Base-by-base conservation (phyloP, 1,140 invertebrate species). In the Apis laboriosa region DNA sequence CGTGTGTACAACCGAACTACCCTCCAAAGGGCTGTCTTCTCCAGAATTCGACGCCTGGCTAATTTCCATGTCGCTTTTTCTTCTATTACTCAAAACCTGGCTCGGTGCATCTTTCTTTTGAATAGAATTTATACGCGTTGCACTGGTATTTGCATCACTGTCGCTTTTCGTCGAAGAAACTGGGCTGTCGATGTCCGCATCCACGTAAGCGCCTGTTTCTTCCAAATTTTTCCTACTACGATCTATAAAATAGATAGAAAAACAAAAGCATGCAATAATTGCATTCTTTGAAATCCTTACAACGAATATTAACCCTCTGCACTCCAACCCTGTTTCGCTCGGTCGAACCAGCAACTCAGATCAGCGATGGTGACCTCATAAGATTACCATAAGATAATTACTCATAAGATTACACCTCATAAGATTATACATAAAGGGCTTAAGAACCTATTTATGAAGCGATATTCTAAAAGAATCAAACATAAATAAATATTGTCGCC, bases 1-100 rank as follows among this genome's bases (percentile, higher is more conserved):
- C 1, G 96, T 95, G 83, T 95, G 95, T 13, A 97, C 95, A 67
- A 96, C 88, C n/a, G 95, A 94, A 83, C 93, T 95, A 85, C 95
- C 96, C 78, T 96, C 95, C 61, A 92, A 91, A 70, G 93, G 92
- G 84, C 93, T 93, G n/a, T 94, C 94, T 75, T 93, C 92, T 60
- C 94, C 95, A 51, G 94, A 95, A 90, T 95, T 95, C 61, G 95
- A 95, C 68, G 94, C 94, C 70, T 95, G 95, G 71, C 95, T 95
- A 63, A 92, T 94, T 60, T 94, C 94, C 75, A 95, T 94, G 24
- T 95, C 95, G 67, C 93, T 93, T 83, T 94, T 95, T 9, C 91
- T 94, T 55, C 93, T 92, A 75, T 93, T 92, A 88, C 85, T 75
- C 12, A 63, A 49, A 71, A 86, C 77, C 9, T 83, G 73, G 71